These are phyloP conservation scores for Engraulis encrasicolus DNA, from an alignment of 2,113 vertebrate genomes.

Conservation along the genomic window DNA sequence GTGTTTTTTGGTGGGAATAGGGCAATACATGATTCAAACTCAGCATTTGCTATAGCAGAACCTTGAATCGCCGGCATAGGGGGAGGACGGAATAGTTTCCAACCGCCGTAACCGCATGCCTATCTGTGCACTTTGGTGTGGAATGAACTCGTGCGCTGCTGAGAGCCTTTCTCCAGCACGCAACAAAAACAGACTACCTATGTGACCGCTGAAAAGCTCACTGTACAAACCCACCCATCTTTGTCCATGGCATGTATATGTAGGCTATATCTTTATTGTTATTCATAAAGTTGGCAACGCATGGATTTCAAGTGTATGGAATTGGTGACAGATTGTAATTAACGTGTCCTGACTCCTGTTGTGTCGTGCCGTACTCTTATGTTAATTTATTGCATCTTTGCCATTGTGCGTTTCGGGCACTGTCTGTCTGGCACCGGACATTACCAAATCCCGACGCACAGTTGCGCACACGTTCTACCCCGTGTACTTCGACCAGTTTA, in stretches of 20 bases:
- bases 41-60: not conserved
- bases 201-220: not conserved
- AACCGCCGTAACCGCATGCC: not conserved
- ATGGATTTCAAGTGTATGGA: no score
- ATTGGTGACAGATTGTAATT: no score
- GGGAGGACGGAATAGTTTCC: not conserved
- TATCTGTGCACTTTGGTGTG: slow-evolving; percentile 4
- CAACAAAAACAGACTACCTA: not conserved
- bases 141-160: not conserved
- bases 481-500: not conserved
- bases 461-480: not conserved
- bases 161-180: not conserved
- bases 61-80: not conserved
- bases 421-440: not conserved
- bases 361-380: no score
- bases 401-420: not conserved
- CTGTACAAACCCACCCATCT: not conserved
- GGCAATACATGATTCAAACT: not conserved
- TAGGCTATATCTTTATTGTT: no score
- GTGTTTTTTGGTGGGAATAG: no score
- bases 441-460: not conserved
- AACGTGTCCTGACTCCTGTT: no score
- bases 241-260: no score
- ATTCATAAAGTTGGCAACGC: no score
- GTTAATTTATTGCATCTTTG: no score